Percentiles rank a stretch among this genome's conserved stretches.
Conservation (phyloP, 2,113 vertebrate species). For the Jaculus jaculus region DNA sequence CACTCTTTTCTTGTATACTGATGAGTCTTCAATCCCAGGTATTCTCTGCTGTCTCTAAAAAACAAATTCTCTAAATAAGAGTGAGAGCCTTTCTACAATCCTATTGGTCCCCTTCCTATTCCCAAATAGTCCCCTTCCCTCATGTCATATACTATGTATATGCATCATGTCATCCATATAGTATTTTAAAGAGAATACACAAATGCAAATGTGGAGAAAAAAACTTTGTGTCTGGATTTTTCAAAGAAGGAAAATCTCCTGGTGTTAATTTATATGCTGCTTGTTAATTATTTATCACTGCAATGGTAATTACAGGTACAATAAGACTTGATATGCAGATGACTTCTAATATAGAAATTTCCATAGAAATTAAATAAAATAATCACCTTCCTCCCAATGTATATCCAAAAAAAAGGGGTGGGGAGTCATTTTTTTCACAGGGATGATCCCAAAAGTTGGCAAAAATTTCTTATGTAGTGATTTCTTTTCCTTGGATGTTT, state of each 20-base stretch:
- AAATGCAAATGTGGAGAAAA: not conserved
- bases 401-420: not conserved
- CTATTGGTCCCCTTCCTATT: no score
- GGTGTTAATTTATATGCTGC: not conserved
- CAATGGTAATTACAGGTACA: not conserved
- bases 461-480: not conserved
- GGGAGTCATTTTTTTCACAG: not conserved
- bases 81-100: no score
- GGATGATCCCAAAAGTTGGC: not conserved
- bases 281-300: not conserved
- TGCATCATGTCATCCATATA: no score
- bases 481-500: rapidly evolving
- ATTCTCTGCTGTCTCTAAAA: no score
- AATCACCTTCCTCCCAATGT: not conserved
- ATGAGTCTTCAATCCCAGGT: no score
- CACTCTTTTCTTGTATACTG: no score
- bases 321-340: not conserved
- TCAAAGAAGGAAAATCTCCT: not conserved
- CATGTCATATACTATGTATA: no score
- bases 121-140: no score
- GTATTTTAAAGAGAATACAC: not conserved
- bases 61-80: no score
- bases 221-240: not conserved
- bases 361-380: not conserved
- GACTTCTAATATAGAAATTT: not conserved